Percentiles rank a stretch among this genome's conserved stretches.
These are phyloP conservation scores for Psilanteris sp. DNA, from an alignment of 1,140 invertebrate genomes.

Conservation along the genomic window DNA sequence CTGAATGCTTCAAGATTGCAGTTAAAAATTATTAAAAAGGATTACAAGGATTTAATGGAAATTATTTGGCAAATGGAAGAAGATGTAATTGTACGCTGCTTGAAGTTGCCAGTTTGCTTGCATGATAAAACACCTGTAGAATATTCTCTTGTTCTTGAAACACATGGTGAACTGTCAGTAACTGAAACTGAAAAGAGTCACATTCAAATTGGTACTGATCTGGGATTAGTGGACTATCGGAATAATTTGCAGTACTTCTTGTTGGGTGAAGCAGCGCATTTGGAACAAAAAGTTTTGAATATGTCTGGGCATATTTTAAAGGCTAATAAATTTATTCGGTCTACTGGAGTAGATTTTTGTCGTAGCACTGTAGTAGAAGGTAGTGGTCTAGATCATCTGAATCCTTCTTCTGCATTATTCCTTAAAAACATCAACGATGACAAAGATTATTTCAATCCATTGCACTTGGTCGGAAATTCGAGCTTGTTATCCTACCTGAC, in stretches of 20 bases:
- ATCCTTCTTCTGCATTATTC: slow-evolving; percentile 80
- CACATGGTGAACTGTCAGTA: slow-evolving; percentile 68
- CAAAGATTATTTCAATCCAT: slow-evolving; percentile 76
- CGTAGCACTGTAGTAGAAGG: slow-evolving; percentile 85
- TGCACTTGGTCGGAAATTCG: slow-evolving; percentile 85
- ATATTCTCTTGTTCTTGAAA: slow-evolving; percentile 77
- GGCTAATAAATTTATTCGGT: slow-evolving; percentile 77
- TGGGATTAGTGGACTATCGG: slow-evolving; percentile 81
- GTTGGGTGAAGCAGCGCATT: slow-evolving; percentile 82
- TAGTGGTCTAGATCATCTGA: slow-evolving; percentile 81
- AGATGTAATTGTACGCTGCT: slow-evolving; percentile 79
- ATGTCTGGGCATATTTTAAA: slow-evolving; percentile 72
- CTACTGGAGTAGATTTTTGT: slow-evolving; percentile 82
- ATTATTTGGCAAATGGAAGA: slow-evolving; percentile 83
- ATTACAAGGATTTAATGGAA: slow-evolving; percentile 81
- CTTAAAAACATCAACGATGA: slow-evolving; percentile 79
- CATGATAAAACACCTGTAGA: slow-evolving; percentile 80
- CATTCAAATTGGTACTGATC: slow-evolving; percentile 80
- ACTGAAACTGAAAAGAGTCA: slow-evolving; percentile 74
- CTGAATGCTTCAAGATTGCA: slow-evolving; percentile 81
- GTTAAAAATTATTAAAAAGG: slow-evolving; percentile 81
- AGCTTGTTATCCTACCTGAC: slow-evolving; percentile 83
- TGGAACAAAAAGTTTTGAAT: slow-evolving; percentile 82
- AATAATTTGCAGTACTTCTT: slow-evolving; percentile 83
- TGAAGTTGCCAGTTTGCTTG: slow-evolving; percentile 84